Percentiles rank a stretch among this genome's conserved stretches.
Evolutionary conservation across 2,888 invertebrate genomes (phyloP).

Genomic region (Matsumyia berberina): DNA sequence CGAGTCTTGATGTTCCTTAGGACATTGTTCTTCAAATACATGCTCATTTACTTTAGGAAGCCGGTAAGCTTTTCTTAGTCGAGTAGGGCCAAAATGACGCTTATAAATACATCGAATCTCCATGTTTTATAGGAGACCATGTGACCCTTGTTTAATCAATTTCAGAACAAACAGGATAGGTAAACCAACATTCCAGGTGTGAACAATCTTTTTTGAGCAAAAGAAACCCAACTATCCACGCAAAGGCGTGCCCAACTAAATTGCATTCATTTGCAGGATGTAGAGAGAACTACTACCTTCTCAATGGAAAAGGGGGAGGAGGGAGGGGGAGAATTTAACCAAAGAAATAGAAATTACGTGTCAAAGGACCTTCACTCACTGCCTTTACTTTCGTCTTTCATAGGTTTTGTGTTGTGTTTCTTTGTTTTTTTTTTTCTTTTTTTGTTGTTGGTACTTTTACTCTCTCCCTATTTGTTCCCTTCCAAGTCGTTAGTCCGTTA

Average conservation of each 20-base stretch:
- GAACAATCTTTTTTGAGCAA: constrained; percentile 4
- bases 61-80: no score
- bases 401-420: constrained; percentile 43
- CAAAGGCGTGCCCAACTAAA: constrained; percentile 33
- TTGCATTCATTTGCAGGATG: constrained; percentile 68
- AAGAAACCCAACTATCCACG: constrained; percentile 3
- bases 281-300: constrained; percentile 27
- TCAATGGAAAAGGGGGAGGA: constrained; percentile 7
- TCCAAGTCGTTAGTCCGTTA: constrained; percentile 76
- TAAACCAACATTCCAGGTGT: neutral
- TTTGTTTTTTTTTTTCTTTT: constrained; percentile 39
- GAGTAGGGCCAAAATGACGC: no score
- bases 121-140: no score
- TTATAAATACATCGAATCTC: no score
- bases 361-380: constrained; percentile 70
- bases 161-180: neutral
- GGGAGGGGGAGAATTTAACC: constrained; percentile 35
- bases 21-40: no score
- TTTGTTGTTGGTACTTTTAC: constrained; percentile 39
- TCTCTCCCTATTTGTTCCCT: constrained; percentile 64
- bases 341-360: constrained; percentile 72
- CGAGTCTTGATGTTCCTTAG: no score
- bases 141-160: no score
- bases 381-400: constrained; percentile 47
- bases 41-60: no score